Evolutionary conservation across 2,888 invertebrate species (phyloP).

Genomic region (Aradus depressus): DNA sequence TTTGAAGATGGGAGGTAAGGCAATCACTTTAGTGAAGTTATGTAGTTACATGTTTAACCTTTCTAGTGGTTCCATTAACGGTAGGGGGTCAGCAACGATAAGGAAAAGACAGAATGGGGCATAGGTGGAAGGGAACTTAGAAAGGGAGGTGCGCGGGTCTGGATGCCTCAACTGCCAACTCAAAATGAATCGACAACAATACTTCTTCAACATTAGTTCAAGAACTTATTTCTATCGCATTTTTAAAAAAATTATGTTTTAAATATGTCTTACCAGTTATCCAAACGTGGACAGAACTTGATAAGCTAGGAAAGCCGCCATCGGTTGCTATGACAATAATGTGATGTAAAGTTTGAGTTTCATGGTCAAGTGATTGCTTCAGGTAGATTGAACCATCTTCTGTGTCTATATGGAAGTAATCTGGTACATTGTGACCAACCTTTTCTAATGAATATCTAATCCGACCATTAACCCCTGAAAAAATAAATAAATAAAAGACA

Average conservation of each 20-base stretch:
- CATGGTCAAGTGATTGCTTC: conserved; percentile 70
- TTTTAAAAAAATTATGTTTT: not conserved
- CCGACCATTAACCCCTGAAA: conserved; percentile 49
- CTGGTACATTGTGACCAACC: conserved; percentile 49
- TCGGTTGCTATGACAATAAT: conserved; percentile 72
- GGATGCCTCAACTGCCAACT: too few species aligned
- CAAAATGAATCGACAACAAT: too few species aligned
- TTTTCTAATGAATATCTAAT: conserved; percentile 59
- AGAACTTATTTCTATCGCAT: too few species aligned
- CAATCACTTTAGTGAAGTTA: too few species aligned
- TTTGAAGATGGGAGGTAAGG: too few species aligned
- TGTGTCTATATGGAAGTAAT: conserved; percentile 66
- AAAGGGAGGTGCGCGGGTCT: too few species aligned
- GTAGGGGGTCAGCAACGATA: too few species aligned
- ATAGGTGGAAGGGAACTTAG: too few species aligned
- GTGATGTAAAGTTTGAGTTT: conserved; percentile 58
- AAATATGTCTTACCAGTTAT: conserved; percentile 47
- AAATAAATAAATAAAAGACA: conserved; percentile 15
- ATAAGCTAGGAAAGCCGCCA: conserved; percentile 68
- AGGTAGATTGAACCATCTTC: conserved; percentile 65
- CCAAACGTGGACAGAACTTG: conserved; percentile 72
- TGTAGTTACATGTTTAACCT: too few species aligned
- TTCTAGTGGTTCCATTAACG: too few species aligned
- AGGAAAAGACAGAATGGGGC: too few species aligned
- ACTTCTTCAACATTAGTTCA: too few species aligned